Conservation (phyloP, 2,888 invertebrate genomes). For the Sialis fuliginosa region DNA sequence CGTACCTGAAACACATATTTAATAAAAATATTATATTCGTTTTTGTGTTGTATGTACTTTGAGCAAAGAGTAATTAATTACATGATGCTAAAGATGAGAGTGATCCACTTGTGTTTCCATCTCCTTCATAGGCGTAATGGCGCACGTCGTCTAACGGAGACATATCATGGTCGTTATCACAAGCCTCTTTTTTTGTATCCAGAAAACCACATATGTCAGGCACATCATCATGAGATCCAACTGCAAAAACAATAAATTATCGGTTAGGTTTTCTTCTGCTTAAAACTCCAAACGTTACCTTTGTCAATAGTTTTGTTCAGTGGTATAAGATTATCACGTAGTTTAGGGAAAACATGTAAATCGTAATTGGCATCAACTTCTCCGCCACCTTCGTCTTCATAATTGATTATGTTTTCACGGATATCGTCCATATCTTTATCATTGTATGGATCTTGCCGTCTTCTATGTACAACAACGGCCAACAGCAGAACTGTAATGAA, state of each 20-base stretch:
- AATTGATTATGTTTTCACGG: constrained; percentile 91
- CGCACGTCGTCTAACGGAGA: constrained; percentile 91
- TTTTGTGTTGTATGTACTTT: too few species aligned
- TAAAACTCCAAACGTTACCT: not conserved
- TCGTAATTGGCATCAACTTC: constrained; percentile 92
- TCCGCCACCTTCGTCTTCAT: constrained; percentile 97
- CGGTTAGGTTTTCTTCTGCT: not conserved
- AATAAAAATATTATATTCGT: not conserved
- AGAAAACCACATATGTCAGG: constrained; percentile 82
- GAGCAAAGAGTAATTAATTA: constrained; percentile 23
- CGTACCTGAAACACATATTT: constrained; percentile 33
- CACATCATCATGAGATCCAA: constrained; percentile 32
- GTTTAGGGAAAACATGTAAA: constrained; percentile 46
- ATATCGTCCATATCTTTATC: constrained; percentile 91
- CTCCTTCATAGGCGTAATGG: constrained; percentile 96
- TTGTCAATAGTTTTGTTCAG: not conserved
- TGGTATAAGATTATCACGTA: not conserved
- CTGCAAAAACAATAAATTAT: not conserved
- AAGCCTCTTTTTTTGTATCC: constrained; percentile 72
- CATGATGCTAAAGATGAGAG: constrained; percentile 84
- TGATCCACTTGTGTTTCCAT: constrained; percentile 77
- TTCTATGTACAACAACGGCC: constrained; percentile 78
- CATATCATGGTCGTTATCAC: constrained; percentile 82
- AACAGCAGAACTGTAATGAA: constrained; percentile 52
- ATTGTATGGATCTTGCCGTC: constrained; percentile 69